Conservation (phyloP, 2,888 invertebrate species). For the Boloria euphrosyne region DNA sequence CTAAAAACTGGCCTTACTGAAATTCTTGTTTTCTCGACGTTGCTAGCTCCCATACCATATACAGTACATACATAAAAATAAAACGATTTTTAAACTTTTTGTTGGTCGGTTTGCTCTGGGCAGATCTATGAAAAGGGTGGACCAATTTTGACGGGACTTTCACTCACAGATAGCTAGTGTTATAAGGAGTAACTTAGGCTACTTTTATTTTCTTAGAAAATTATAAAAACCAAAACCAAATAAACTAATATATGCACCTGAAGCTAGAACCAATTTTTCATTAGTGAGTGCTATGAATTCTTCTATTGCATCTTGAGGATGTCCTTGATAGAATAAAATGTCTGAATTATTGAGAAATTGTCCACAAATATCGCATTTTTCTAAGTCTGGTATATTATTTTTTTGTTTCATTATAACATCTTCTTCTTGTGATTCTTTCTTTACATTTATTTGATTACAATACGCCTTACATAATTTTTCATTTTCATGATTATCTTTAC, state of each 20-base stretch:
- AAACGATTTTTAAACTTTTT: too few relatives aligned
- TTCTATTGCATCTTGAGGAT: conserved; percentile 88
- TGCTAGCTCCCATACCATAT: too few relatives aligned
- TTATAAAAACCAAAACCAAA: neutral
- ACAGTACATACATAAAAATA: too few relatives aligned
- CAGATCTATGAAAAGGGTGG: too few relatives aligned
- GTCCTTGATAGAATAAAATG: conserved; percentile 86
- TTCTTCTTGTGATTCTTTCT: neutral
- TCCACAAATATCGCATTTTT: conserved; percentile 71
- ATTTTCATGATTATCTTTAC: conserved; percentile 25
- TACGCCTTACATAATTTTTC: conserved; percentile 24
- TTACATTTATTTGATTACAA: conserved; percentile 26
- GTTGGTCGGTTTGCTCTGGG: too few relatives aligned
- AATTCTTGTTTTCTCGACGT: too few relatives aligned
- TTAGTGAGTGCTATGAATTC: conserved; percentile 89
- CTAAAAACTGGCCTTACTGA: too few relatives aligned
- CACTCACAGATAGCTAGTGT: too few relatives aligned
- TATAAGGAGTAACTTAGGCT: too few relatives aligned
- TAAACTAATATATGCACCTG: conserved; percentile 68
- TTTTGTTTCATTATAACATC: neutral
- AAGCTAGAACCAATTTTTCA: conserved; percentile 87
- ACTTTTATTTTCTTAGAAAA: too few relatives aligned
- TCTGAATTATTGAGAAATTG: conserved; percentile 77
- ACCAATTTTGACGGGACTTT: too few relatives aligned
- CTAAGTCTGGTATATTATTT: conserved; percentile 49